phyloP scores from a whole-genome alignment of 2,888 invertebrate genomes.

The Prionchulus punctatus region DNA sequence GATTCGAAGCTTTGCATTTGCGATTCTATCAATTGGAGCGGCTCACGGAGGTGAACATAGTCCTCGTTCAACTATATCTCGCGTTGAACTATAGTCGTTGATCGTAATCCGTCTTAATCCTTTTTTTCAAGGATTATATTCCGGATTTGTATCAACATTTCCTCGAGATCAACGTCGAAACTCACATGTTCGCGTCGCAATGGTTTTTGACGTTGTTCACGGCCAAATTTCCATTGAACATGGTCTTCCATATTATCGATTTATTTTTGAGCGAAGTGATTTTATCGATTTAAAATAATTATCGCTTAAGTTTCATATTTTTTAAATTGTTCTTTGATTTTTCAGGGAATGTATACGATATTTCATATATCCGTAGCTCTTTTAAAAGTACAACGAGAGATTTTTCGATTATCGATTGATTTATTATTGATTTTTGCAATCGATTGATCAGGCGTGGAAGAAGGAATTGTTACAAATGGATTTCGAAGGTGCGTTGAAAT shows the following conservation, averaged over 20 bases:
- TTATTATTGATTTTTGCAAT: no score
- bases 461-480: constrained; percentile 78
- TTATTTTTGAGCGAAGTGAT: constrained; percentile 55
- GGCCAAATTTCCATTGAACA: constrained; percentile 86
- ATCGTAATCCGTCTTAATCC: not conserved
- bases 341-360: constrained; percentile 80
- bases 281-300: not conserved
- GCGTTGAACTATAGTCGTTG: not conserved
- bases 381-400: constrained; percentile 68
- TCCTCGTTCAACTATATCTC: not conserved
- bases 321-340: constrained; percentile 17
- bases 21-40: constrained; percentile 83
- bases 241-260: constrained; percentile 92
- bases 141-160: constrained; percentile 41
- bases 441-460: constrained; percentile 48
- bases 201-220: constrained; percentile 99
- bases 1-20: constrained; percentile 86
- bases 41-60: constrained; percentile 55
- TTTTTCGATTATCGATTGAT: no score
- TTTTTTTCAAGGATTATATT: constrained; percentile 34
- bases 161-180: constrained; percentile 59
- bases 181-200: constrained; percentile 97
- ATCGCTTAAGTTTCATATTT: not conserved
- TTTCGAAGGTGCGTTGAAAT: constrained; percentile 93
- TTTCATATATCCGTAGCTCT: constrained; percentile 90